Base-by-base conservation (phyloP, 2,888 invertebrate species). In the Limnephilus rhombicus region DNA sequence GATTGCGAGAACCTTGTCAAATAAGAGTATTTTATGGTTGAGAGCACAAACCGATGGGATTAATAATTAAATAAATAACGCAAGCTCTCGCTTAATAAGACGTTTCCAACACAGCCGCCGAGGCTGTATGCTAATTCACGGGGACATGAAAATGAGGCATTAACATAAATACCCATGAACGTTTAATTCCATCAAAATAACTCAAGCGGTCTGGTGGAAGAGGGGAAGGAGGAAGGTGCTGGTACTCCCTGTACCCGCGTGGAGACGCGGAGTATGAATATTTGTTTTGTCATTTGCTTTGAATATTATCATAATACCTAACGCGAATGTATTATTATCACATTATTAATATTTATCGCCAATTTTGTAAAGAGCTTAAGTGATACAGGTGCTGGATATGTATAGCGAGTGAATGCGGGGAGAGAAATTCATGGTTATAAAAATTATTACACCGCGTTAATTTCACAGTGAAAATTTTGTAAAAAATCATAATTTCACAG, bases 61-160 rank as follows among this genome's bases (percentile, higher is more conserved):
- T 68, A 68, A 68, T 68, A 68, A 68, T n/a, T 68, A 68, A 68
- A 68, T 68, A 68, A 68, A 68, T 68, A 68, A 68, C 68, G 68
- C 24, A 68, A n/a, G 68, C 68, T 68, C n/a, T 68, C 24, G 68
- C 68, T 7, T 68, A 68, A 24, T 68, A 68, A 68, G 68, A 68
- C 68, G 68, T 68, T 68, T 68, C 68, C 68, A n/a, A 24, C 24
- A 68, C 68, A 68, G 68, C 24, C 68, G n/a, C 7, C 68, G 68
- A 68, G 68, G 68, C 68, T 68, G 68, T 68, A 68, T 68, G 68
- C 68, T 68, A 68, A 68, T 68, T 68, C 68, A 24, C 68, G 24
- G 68, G 68, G 68, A 68, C 68, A 9, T 68, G 68, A 68, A 68
- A 68, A 68, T 68, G 24, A 68, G 68, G 68, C 68, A 68, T 68